phyloP scores from a whole-genome alignment of 2,797 vertebrate genomes.

The Neopelma chrysocephalum region DNA sequence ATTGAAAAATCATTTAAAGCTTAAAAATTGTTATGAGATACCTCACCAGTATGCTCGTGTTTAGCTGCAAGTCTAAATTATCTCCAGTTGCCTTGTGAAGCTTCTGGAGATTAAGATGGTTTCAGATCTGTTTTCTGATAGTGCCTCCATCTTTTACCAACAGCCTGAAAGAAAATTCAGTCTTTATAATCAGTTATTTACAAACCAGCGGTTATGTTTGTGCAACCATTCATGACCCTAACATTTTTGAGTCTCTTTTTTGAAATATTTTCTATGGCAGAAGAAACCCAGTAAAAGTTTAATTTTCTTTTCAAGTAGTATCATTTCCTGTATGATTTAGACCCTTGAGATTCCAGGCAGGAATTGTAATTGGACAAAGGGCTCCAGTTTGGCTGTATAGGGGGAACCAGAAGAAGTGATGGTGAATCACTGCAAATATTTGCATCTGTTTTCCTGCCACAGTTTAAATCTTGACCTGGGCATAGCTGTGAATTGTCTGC shows the following conservation, averaged over 20 bases:
- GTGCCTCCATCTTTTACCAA: slow-evolving; percentile 6
- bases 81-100: not conserved
- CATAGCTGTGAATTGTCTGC: not conserved
- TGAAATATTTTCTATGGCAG: not conserved
- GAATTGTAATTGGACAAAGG: not conserved
- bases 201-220: not conserved
- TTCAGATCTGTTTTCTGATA: slow-evolving; percentile 47
- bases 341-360: not conserved
- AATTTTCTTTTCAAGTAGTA: not conserved
- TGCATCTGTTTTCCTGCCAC: not conserved
- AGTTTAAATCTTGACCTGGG: not conserved
- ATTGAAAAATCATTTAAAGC: slow-evolving; percentile 63
- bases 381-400: not conserved
- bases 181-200: slow-evolving; percentile 25
- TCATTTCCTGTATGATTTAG: not conserved
- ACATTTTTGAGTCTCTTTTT: not conserved
- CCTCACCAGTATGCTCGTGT: slow-evolving; percentile 3
- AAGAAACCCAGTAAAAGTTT: not conserved
- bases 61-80: slow-evolving; percentile 39
- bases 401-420: not conserved
- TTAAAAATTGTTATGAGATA: slow-evolving; percentile 34
- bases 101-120: not conserved
- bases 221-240: not conserved
- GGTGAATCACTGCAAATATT: not conserved
- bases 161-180: slow-evolving; percentile 36